phyloP scores from a whole-genome alignment of 2,797 vertebrate species.

The Pristis pectinata region DNA sequence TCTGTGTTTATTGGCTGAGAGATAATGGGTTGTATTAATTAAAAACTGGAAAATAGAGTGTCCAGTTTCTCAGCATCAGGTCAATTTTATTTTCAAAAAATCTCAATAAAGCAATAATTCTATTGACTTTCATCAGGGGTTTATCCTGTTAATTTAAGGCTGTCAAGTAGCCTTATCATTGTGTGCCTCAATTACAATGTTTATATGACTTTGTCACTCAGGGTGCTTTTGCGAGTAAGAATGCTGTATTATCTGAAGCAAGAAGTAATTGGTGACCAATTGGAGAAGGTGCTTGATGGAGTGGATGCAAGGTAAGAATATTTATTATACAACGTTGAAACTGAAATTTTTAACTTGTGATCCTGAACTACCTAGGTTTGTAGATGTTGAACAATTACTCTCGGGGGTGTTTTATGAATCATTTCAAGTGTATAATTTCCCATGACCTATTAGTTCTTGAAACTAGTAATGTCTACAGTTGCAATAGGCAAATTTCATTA shows the following conservation, averaged over 20 bases:
- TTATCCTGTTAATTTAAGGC: background rate
- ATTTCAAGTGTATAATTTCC: background rate
- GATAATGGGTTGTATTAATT: background rate
- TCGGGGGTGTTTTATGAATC: background rate
- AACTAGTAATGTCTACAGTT: background rate
- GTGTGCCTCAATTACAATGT: background rate
- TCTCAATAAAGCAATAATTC: background rate
- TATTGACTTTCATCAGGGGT: background rate
- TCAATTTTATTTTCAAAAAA: background rate
- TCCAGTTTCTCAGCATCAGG: background rate
- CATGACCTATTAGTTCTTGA: background rate
- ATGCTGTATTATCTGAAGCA: constrained; percentile 99
- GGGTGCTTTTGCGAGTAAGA: constrained; percentile 94
- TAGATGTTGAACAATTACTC: background rate
- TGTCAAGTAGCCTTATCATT: background rate
- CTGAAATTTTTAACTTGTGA: background rate
- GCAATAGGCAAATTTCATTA: background rate
- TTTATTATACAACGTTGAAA: background rate
- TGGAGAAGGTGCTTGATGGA: constrained; percentile 83
- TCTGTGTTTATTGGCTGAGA: background rate
- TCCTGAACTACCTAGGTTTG: constrained; percentile 23
- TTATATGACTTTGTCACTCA: constrained; percentile 48
- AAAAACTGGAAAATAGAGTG: background rate
- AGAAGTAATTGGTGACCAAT: constrained; percentile 90
- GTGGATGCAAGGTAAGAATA: constrained; percentile 76